These are phyloP conservation scores for Chrysopa pallens DNA, from an alignment of 1,140 invertebrate genomes.

Conservation along the genomic window DNA sequence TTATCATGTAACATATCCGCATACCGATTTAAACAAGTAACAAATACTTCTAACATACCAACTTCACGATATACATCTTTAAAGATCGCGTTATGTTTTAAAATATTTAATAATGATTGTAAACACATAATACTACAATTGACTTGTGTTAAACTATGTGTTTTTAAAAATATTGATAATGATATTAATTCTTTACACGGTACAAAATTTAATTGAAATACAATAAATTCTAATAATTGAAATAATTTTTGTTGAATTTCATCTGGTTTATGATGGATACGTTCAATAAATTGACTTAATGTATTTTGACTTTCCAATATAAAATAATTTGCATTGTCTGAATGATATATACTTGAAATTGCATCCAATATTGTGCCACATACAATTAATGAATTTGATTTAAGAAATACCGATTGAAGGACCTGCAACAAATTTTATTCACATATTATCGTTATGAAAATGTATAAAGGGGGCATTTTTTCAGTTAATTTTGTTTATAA, in stretches of 20 bases:
- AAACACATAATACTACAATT: slow-evolving; percentile 77
- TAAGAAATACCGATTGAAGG: slow-evolving; percentile 82
- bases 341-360: slow-evolving; percentile 91
- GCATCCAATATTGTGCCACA: slow-evolving; percentile 86
- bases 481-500: no score
- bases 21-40: slow-evolving; percentile 80
- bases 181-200: slow-evolving; percentile 98
- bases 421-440: slow-evolving; percentile 41
- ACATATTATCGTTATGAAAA: no score
- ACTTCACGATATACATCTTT: slow-evolving; percentile 98
- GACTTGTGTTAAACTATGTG: slow-evolving; percentile 44
- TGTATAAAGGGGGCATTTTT: no score
- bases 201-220: slow-evolving; percentile 94
- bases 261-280: slow-evolving; percentile 73
- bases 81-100: slow-evolving; percentile 81
- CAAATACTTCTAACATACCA: slow-evolving; percentile 91
- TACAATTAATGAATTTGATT: slow-evolving; percentile 65
- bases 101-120: slow-evolving; percentile 71
- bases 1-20: slow-evolving; percentile 59
- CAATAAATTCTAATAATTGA: slow-evolving; percentile 87
- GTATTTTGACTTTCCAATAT: slow-evolving; percentile 94
- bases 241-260: slow-evolving; percentile 95
- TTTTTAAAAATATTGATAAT: slow-evolving; percentile 80
- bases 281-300: slow-evolving; percentile 88
- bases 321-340: slow-evolving; percentile 97